Evolutionary conservation across 2,797 vertebrate genomes (phyloP), one percentile per base, ranked within the genome.

Genomic region (Australoheros facetus): DNA sequence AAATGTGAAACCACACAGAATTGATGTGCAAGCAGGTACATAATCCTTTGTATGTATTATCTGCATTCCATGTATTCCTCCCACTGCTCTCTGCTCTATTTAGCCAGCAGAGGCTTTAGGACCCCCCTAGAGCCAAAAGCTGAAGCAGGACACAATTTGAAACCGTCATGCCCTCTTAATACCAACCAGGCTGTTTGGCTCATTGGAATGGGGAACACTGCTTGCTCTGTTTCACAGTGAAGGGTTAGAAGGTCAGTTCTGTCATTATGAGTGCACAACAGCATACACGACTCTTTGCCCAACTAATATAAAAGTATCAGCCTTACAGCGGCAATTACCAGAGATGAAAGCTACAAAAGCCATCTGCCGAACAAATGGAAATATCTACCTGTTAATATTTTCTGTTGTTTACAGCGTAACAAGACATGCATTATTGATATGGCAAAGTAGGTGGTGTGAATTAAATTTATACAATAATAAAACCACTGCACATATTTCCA

Each of bases 211-310:
- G 84, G 80, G 51, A 87, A 84, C 84, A 4, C 26, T 73, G 80
- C 82, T 84, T 76, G 81, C 82, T 81, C 77, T 73, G 90, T 89
- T 93, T 92, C 89, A 84, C 84, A 64, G 83, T 59, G 82, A 85
- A 87, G 81, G 93, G 93, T 93, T 91, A 92, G 88, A 93, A 93
- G 93, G 92, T 94, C 93, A 91, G 85, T 75, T 76, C 73, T 78
- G 86, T 92, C 93, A 88, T 91, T 91, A 91, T 60, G 79, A 85
- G 78, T 86, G 80, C 78, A 85, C 85, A 85, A 89, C 86, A 73
- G 76, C 86, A 78, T 57, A 69, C 84, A 77, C 39, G 64, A 82
- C 80, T 87, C 82, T 71, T 81, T 60, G 77, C 80, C 79, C 84
- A 73, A 73, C 83, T 89, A 89, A 92, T 91, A 85, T 70, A 83